These are phyloP conservation scores for Dolichoris vasculosae DNA, from an alignment of 1,140 invertebrate species.

Conservation along the genomic window DNA sequence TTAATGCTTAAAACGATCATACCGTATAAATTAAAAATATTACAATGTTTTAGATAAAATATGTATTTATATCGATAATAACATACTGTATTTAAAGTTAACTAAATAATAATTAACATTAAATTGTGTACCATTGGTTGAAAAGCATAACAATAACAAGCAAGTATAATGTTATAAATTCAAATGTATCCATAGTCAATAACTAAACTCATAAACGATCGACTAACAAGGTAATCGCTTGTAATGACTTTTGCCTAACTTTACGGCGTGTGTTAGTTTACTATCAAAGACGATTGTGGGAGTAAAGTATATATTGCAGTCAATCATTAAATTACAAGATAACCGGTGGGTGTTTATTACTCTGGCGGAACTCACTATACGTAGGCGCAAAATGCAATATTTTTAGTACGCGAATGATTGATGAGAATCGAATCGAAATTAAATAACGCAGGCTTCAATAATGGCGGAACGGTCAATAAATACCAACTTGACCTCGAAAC, in stretches of 20 bases:
- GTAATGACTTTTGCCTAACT: conserved; percentile 42
- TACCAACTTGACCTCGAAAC: conserved; percentile 24
- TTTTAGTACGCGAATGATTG: conserved; percentile 37
- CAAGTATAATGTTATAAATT: conserved; percentile 25
- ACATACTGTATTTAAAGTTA: neutral
- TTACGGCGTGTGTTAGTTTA: conserved; percentile 14
- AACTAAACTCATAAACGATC: conserved; percentile 33
- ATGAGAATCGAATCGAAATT: conserved; percentile 45
- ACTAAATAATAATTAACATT: conserved; percentile 10
- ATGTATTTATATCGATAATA: conserved; percentile 2
- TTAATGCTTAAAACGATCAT: neutral
- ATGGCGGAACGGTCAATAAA: conserved; percentile 6
- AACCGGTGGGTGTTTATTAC: conserved; percentile 30
- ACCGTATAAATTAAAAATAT: neutral
- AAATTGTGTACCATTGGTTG: conserved; percentile 11
- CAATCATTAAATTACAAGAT: conserved; percentile 42
- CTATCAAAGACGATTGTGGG: conserved; percentile 10
- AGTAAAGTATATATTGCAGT: conserved; percentile 29
- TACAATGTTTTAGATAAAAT: neutral
- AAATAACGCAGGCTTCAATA: conserved; percentile 36
- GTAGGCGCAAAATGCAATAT: conserved; percentile 28
- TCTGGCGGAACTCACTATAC: neutral
- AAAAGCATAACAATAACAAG: conserved; percentile 20
- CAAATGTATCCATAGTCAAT: conserved; percentile 16
- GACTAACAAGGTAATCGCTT: conserved; percentile 42